These are phyloP conservation scores for Cataglyphis altisquamis DNA, from an alignment of 2,888 invertebrate genomes.

Conservation along the genomic window DNA sequence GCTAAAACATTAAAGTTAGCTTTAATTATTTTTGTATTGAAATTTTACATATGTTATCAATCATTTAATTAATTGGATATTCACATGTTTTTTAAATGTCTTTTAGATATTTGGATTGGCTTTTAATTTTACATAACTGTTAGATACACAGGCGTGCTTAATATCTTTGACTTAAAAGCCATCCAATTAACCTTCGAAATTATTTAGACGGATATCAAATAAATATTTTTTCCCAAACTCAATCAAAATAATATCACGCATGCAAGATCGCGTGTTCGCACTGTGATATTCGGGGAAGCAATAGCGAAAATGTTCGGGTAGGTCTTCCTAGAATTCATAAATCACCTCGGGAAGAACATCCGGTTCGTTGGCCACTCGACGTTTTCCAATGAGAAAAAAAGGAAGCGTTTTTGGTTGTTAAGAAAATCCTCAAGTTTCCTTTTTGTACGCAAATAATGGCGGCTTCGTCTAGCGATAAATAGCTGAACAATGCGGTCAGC, in stretches of 20 bases:
- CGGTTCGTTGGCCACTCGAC: background rate
- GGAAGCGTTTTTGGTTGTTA: background rate
- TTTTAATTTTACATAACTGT: background rate
- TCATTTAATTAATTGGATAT: background rate
- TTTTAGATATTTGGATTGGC: background rate
- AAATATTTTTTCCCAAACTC: background rate
- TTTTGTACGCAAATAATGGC: conserved; percentile 59
- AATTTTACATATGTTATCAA: background rate
- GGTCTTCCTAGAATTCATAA: conserved; percentile 63
- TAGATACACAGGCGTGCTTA: background rate
- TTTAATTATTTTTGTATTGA: conserved; percentile 13
- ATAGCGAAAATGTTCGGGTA: conserved; percentile 14
- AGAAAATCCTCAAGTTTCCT: conserved; percentile 65
- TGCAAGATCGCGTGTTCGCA: conserved; percentile 32
- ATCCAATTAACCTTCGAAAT: conserved; percentile 7
- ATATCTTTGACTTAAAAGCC: background rate
- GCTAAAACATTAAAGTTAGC: background rate
- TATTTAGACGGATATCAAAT: conserved; percentile 24
- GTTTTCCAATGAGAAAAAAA: conserved; percentile 9
- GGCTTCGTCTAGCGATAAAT: conserved; percentile 70
- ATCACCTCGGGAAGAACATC: conserved; percentile 57
- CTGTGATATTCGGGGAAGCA: background rate
- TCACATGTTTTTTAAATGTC: background rate
- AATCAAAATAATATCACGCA: conserved; percentile 16
- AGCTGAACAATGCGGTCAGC: conserved; percentile 77